Evolutionary conservation across 2,113 vertebrate species (phyloP), one percentile per base, ranked within the genome.

Genomic region (Platysteira castanea): DNA sequence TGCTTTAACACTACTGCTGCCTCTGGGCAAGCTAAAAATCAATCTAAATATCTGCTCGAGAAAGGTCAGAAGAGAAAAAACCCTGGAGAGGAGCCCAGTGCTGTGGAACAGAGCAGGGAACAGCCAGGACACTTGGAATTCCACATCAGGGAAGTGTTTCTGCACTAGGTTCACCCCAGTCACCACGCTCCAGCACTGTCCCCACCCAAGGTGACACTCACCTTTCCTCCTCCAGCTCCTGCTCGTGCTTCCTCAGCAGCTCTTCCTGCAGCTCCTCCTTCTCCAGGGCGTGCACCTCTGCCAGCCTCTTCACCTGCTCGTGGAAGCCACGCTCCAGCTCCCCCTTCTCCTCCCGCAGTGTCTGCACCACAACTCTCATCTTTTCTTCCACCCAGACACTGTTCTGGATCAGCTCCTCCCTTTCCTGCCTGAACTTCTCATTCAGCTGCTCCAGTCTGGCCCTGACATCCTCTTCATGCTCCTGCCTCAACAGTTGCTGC

Each of bases 141-240:
- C 2, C 53, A 30, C 50, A 4, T 0, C 11, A 10, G 12, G 54
- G 59, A 87, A 6, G 16, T 0, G 18, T 21, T 70, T 31, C 89
- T 74, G 57, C 44, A 2, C 53, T 7, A 10, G 26, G 8, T 2
- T 42, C 49, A 21, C 37, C 64, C 22, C 0, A 6, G 4, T 3
- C 57, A 61, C 39, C 42, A 5, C 0, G 3, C n/a, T 47, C n/a
- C 64, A 68, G 23, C 26, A 13, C 23, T 1, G 7, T 26, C 37
- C 52, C 65, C 16, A 6, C 22, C 41, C 10, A 26, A 15, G 5
- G 11, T 8, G 9, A 15, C 85, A 81, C 99, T 99, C 97, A 99
- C 99, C 99, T 99, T 76, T 98, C 98, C 91, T 98, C 97, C 44
- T 96, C 80, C 79, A 99, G 97, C 53, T 99, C 98, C 22, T 97